Percentiles rank a stretch among this genome's conserved stretches.
Conservation (phyloP, 2,797 vertebrate genomes). For the Neosilurus hyrtlii region DNA sequence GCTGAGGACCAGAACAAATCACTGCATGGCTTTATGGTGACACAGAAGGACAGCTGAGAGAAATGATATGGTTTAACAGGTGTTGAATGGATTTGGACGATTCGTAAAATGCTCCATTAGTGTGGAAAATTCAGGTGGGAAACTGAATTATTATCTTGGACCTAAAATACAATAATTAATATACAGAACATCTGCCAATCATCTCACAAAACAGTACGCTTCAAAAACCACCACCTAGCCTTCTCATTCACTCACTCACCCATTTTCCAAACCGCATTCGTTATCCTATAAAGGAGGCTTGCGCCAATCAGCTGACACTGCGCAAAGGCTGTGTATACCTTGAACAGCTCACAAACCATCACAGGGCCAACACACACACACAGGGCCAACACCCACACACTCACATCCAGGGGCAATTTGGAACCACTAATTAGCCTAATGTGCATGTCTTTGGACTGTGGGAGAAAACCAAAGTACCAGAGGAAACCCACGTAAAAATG, state of each 20-base stretch:
- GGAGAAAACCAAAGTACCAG: no score
- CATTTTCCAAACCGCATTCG: no score
- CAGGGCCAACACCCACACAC: no score
- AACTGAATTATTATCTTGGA: background rate
- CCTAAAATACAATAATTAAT: background rate
- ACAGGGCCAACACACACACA: no score
- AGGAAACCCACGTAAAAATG: no score
- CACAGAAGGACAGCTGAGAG: slow-evolving; percentile 49
- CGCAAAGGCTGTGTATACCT: no score
- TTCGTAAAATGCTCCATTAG: background rate
- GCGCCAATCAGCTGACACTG: no score
- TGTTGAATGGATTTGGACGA: background rate
- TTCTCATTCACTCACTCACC: background rate
- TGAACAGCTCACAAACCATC: no score
- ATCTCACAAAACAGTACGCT: background rate
- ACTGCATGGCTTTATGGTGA: slow-evolving; percentile 39
- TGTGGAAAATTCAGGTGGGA: background rate
- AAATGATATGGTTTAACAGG: slow-evolving; percentile 45
- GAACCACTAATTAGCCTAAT: no score
- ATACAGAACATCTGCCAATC: background rate
- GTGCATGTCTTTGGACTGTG: no score
- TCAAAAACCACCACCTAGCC: background rate
- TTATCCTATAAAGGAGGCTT: no score
- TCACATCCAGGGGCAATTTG: no score
- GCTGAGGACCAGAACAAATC: slow-evolving; percentile 41